phyloP scores from a whole-genome alignment of 2,888 invertebrate species.

The Byasa hedistus region DNA sequence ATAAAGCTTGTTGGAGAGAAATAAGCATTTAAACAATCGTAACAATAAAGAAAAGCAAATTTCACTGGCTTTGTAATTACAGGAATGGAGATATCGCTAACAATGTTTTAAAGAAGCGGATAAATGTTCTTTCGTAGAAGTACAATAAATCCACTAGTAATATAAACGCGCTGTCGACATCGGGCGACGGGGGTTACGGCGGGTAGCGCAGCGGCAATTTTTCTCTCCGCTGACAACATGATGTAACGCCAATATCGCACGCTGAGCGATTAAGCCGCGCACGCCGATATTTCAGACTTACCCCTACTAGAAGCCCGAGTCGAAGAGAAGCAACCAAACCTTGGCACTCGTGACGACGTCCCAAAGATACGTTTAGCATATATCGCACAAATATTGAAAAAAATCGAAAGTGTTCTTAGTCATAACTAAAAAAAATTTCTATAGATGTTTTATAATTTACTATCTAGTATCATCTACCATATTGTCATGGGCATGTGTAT shows the following conservation, averaged over 20 bases:
- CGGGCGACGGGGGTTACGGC: slow-evolving; percentile 38
- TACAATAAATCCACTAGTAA: slow-evolving; percentile 74
- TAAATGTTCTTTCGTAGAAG: slow-evolving; percentile 70
- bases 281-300: slow-evolving; percentile 78
- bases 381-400: too few species aligned
- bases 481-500: too few species aligned
- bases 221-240: slow-evolving; percentile 79
- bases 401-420: too few species aligned
- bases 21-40: slow-evolving; percentile 9
- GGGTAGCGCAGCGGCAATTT: slow-evolving; percentile 70
- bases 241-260: slow-evolving; percentile 80
- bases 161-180: slow-evolving; percentile 74
- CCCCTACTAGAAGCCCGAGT: slow-evolving; percentile 78
- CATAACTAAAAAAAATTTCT: too few species aligned
- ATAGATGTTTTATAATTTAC: too few species aligned
- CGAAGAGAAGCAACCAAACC: slow-evolving; percentile 57
- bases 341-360: slow-evolving; percentile 6
- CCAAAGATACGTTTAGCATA: too few species aligned
- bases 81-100: slow-evolving; percentile 23
- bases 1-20: too few species aligned
- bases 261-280: slow-evolving; percentile 79
- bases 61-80: slow-evolving; percentile 27
- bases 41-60: slow-evolving; percentile 16
- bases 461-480: too few species aligned
- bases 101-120: slow-evolving; percentile 51